A percentile compares a stretch with the other conserved stretches of the same genome.
Evolutionary conservation across 2,888 invertebrate species (phyloP).

Genomic region (Synergus laeviventris): DNA sequence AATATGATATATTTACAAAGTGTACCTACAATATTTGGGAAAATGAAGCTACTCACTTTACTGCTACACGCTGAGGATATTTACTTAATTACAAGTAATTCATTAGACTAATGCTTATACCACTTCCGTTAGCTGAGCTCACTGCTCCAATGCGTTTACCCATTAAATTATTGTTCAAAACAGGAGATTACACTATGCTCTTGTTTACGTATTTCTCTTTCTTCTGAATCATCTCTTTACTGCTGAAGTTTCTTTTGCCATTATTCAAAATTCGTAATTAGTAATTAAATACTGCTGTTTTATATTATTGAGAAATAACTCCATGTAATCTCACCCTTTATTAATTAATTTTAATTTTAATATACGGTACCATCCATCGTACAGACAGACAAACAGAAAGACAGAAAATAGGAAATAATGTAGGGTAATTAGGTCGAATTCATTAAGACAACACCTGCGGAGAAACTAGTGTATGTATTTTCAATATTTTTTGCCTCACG

Average conservation of each 20-base stretch:
- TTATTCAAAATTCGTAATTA: background rate
- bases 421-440: conserved; percentile 53
- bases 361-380: conserved; percentile 2
- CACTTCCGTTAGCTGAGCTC: conserved; percentile 38
- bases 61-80: conserved; percentile 52
- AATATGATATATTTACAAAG: conserved; percentile 3
- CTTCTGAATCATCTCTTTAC: background rate
- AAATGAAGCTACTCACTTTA: conserved; percentile 28
- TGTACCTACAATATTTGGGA: conserved; percentile 32
- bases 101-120: conserved; percentile 57
- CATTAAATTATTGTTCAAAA: conserved; percentile 10
- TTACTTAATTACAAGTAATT: conserved; percentile 71
- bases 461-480: conserved; percentile 48
- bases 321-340: background rate
- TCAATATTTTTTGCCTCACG: conserved; percentile 53
- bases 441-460: conserved; percentile 52
- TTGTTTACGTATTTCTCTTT: background rate
- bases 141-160: conserved; percentile 12
- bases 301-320: background rate
- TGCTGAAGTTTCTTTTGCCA: background rate
- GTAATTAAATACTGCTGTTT: background rate
- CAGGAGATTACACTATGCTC: conserved; percentile 3
- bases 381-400: conserved; percentile 1
- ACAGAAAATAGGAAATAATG: conserved; percentile 44
- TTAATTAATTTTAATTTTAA: conserved; percentile 24